phyloP scores from a whole-genome alignment of 2,888 invertebrate genomes.

The Drosophila neotestacea region DNA sequence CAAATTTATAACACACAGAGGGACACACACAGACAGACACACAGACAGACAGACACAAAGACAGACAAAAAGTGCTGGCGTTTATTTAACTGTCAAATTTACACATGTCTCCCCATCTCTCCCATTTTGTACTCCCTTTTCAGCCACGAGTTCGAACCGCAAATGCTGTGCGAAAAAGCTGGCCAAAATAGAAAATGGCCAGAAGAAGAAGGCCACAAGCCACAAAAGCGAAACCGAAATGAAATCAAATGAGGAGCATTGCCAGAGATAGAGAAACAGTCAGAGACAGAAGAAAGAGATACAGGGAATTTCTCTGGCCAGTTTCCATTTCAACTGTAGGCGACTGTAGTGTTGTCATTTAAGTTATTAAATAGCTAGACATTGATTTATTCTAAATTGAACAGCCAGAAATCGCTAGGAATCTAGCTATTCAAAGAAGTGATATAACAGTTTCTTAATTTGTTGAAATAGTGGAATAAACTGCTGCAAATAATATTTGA shows the following conservation, averaged over 20 bases:
- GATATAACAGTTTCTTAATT: no score
- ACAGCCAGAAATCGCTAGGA: no score
- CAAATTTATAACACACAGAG: conserved; percentile 65
- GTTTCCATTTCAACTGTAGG: background rate
- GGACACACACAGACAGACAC: conserved; percentile 16
- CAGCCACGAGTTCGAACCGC: conserved; percentile 17
- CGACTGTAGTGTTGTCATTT: no score
- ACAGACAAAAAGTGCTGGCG: conserved; percentile 34
- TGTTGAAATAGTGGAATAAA: no score
- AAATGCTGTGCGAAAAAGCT: conserved; percentile 52
- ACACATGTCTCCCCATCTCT: conserved; percentile 59
- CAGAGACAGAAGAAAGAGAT: background rate
- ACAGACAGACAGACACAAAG: background rate
- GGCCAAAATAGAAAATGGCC: conserved; percentile 26
- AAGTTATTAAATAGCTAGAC: no score
- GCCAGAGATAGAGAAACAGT: conserved; percentile 8
- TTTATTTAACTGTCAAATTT: conserved; percentile 76
- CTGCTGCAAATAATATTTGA: no score
- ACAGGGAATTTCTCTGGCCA: background rate
- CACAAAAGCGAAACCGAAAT: conserved; percentile 67
- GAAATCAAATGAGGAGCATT: conserved; percentile 72
- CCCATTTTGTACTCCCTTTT: background rate
- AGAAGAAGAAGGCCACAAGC: conserved; percentile 51
- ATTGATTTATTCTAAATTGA: no score
- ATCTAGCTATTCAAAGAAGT: no score